These are phyloP conservation scores for Phataginus tetradactyla DNA, from an alignment of 2,797 vertebrate species.

Conservation along the genomic window DNA sequence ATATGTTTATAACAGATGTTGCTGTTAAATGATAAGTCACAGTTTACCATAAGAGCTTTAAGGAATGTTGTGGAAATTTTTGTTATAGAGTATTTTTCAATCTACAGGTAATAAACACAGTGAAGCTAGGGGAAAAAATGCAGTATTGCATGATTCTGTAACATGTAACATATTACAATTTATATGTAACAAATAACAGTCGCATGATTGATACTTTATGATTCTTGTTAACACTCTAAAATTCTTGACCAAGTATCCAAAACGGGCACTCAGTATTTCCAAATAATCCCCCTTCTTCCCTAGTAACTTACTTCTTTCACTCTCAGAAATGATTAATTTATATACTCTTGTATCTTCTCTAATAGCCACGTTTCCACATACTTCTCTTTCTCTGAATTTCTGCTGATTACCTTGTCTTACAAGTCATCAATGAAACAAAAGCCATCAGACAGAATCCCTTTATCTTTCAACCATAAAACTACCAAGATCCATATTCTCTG, in stretches of 20 bases:
- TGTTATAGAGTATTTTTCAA: background rate
- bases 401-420: background rate
- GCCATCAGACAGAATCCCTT: rapidly evolving
- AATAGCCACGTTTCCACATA: rapidly evolving
- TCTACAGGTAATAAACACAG: too few relatives aligned
- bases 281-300: background rate
- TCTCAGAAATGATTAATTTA: background rate
- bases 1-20: too few relatives aligned
- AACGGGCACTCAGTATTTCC: background rate
- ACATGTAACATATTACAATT: too few relatives aligned
- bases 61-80: background rate
- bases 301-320: background rate
- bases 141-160: background rate
- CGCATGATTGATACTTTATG: too few relatives aligned
- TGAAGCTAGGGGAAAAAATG: too few relatives aligned
- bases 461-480: background rate
- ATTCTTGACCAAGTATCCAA: background rate
- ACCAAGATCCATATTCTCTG: background rate
- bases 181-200: too few relatives aligned
- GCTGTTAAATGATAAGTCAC: background rate
- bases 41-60: background rate
- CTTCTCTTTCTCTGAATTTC: background rate
- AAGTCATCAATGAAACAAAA: background rate
- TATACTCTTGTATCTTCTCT: background rate
- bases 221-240: background rate